These are phyloP conservation scores for Enteromius viviparus DNA, from an alignment of 2,797 vertebrate species.

Conservation along the genomic window DNA sequence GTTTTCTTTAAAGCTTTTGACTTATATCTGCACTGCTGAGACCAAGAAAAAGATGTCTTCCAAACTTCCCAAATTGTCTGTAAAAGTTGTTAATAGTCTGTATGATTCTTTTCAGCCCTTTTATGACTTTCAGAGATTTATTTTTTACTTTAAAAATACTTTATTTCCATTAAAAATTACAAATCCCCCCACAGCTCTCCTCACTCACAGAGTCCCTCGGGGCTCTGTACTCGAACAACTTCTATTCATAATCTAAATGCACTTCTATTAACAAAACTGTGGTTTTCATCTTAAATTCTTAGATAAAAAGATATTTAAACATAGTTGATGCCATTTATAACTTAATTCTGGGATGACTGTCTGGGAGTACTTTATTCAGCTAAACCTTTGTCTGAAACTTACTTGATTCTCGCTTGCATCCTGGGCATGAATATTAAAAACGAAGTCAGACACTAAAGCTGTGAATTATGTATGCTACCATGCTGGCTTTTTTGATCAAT, in stretches of 20 bases:
- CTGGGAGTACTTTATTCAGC: background rate
- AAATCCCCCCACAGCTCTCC: background rate
- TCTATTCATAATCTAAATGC: background rate
- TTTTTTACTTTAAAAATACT: no score
- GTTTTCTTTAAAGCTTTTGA: background rate
- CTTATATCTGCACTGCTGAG: background rate
- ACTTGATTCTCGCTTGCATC: background rate
- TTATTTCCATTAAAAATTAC: background rate
- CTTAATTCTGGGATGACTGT: background rate
- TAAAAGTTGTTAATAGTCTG: no score
- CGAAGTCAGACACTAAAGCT: slow-evolving; percentile 32
- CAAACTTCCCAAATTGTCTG: background rate
- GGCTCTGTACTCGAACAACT: background rate
- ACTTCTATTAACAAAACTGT: background rate
- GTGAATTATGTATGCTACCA: slow-evolving; percentile 32
- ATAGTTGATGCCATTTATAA: background rate
- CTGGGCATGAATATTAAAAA: slow-evolving; percentile 10
- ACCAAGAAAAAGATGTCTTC: background rate
- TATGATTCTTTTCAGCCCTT: background rate
- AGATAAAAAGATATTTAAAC: background rate
- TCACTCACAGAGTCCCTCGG: background rate
- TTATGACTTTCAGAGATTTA: no score
- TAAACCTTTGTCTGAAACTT: background rate
- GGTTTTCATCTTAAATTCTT: background rate
- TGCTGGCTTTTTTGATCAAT: slow-evolving; percentile 52